Conservation (phyloP, 2,113 vertebrate species). For the Oenanthe melanoleuca region DNA sequence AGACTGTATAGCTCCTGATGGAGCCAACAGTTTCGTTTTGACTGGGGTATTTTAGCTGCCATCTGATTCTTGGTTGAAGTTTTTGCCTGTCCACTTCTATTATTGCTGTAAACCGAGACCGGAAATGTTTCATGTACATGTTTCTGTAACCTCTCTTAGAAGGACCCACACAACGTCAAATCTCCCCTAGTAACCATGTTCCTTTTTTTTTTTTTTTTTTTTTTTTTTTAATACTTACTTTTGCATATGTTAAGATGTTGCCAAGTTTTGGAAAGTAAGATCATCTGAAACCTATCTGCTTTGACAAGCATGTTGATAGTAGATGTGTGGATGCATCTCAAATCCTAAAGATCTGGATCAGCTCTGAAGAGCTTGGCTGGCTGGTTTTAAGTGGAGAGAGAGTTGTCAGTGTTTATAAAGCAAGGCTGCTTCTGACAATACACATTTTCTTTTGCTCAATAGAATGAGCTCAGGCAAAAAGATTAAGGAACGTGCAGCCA, state of each 20-base stretch:
- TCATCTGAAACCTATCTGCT: not conserved
- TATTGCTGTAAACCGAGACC: not conserved
- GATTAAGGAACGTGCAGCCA: not conserved
- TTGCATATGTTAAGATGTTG: not conserved
- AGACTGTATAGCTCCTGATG: not conserved
- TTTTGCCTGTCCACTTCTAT: not conserved
- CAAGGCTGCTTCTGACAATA: not conserved
- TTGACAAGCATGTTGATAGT: not conserved
- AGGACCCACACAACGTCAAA: not conserved
- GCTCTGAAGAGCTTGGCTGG: not conserved
- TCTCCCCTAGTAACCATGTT: not conserved
- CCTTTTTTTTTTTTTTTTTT: not conserved
- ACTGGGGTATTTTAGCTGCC: not conserved
- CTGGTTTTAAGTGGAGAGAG: not conserved
- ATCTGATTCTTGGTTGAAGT: not conserved
- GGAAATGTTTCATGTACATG: not conserved
- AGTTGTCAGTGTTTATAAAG: not conserved
- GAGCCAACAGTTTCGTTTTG: not conserved
- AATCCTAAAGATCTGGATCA: not conserved
- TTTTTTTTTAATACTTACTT: not conserved
- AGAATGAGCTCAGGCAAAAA: conserved; percentile 18
- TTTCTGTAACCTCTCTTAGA: not conserved
- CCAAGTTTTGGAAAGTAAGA: not conserved
- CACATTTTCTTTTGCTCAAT: not conserved
- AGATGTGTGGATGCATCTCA: not conserved